These are phyloP conservation scores for Triplophysa bombifrons DNA, from an alignment of 2,797 vertebrate species.

Conservation along the genomic window DNA sequence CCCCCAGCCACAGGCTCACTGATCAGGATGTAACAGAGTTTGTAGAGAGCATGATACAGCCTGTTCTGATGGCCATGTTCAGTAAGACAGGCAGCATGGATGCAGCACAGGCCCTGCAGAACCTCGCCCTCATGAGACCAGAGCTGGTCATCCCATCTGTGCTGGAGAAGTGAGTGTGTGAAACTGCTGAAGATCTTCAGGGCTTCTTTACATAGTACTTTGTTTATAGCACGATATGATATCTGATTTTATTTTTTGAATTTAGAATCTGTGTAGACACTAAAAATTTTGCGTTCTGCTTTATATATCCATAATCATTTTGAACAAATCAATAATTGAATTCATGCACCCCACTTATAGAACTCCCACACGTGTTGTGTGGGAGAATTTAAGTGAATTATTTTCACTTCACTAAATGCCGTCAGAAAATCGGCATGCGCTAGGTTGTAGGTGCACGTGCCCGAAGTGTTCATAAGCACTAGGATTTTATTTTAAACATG, in stretches of 20 bases:
- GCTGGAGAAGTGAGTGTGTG: conserved; percentile 87
- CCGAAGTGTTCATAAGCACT: too few relatives aligned
- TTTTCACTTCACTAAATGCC: neutral
- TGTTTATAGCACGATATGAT: neutral
- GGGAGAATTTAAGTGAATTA: neutral
- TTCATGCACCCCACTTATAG: neutral
- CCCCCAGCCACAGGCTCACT: conserved; percentile 86
- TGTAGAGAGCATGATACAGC: conserved; percentile 89
- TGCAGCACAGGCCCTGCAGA: conserved; percentile 93
- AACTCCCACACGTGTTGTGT: neutral
- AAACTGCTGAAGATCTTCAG: neutral
- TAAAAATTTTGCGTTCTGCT: neutral
- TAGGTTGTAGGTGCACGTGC: too few relatives aligned
- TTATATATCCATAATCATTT: neutral
- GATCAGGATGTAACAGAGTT: conserved; percentile 92
- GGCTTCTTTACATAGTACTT: neutral
- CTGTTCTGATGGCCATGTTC: conserved; percentile 94
- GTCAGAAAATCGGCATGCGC: neutral
- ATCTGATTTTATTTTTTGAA: neutral
- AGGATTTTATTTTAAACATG: too few relatives aligned
- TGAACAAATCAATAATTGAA: neutral
- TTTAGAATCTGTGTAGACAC: neutral
- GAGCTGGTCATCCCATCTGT: conserved; percentile 93
- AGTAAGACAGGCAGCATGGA: conserved; percentile 96
- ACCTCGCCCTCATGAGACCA: conserved; percentile 93